Conservation (phyloP, 1,140 invertebrate species). For the Diachasma alloeum region DNA sequence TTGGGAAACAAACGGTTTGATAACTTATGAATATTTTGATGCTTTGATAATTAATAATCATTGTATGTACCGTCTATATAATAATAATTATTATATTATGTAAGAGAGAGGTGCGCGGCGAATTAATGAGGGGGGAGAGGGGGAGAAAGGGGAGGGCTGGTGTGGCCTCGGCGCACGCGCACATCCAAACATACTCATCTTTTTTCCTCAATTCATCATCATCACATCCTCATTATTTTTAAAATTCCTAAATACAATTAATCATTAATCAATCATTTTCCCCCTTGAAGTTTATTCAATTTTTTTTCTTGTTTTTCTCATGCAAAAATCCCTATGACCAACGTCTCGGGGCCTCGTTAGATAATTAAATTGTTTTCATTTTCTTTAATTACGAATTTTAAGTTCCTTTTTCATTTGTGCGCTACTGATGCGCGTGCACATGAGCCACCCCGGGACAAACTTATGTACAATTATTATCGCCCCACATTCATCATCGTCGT, state of each 20-base stretch:
- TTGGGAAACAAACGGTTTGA: slow-evolving; percentile 62
- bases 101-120: slow-evolving; percentile 57
- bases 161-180: slow-evolving; percentile 52
- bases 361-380: slow-evolving; percentile 1
- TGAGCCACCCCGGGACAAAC: slow-evolving; percentile 61
- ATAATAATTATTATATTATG: slow-evolving; percentile 63
- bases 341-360: slow-evolving; percentile 51
- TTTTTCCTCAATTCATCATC: slow-evolving; percentile 32
- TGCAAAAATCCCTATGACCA: slow-evolving; percentile 62
- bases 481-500: slow-evolving; percentile 18
- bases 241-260: slow-evolving; percentile 53
- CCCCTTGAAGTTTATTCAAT: too few relatives aligned
- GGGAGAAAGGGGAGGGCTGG: not conserved
- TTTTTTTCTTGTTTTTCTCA: slow-evolving; percentile 45
- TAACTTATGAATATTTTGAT: slow-evolving; percentile 64
- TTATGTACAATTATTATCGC: slow-evolving; percentile 59
- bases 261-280: slow-evolving; percentile 46
- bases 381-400: slow-evolving; percentile 32
- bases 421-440: slow-evolving; percentile 54
- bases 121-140: slow-evolving; percentile 32
- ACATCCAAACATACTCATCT: slow-evolving; percentile 46
- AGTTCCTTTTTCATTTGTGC: slow-evolving; percentile 22
- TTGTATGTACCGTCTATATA: slow-evolving; percentile 62
- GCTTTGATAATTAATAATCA: slow-evolving; percentile 59
- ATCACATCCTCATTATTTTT: slow-evolving; percentile 22